These are phyloP conservation scores for Madoqua kirkii DNA, from an alignment of 2,113 vertebrate genomes.

Conservation along the genomic window DNA sequence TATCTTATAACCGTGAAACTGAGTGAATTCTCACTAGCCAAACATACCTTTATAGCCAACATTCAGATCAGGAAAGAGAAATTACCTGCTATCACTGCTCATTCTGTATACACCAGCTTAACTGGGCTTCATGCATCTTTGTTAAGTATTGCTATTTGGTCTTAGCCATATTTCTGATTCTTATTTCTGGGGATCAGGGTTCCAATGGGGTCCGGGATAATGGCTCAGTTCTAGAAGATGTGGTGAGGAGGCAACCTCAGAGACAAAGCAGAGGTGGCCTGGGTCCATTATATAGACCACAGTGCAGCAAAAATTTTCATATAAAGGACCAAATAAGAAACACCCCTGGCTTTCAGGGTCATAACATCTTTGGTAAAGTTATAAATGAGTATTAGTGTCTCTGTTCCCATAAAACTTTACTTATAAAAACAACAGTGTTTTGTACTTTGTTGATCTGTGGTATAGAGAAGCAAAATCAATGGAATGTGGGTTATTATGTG, in stretches of 20 bases:
- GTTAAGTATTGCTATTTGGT: neutral
- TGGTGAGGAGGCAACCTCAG: neutral
- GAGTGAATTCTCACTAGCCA: neutral
- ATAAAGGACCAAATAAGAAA: neutral
- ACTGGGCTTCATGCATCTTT: neutral
- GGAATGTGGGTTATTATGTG: neutral
- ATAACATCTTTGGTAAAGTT: neutral
- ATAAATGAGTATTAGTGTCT: neutral
- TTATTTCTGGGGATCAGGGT: neutral
- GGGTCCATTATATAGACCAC: neutral
- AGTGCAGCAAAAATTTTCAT: neutral
- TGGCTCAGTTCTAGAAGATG: neutral
- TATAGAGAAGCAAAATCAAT: neutral
- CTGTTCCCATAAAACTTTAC: neutral
- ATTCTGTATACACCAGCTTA: neutral
- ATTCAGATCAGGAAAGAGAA: neutral
- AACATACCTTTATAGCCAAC: neutral
- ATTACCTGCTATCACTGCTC: neutral
- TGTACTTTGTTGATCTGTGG: neutral
- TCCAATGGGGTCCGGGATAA: neutral
- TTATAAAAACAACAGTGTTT: neutral
- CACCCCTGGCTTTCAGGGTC: neutral
- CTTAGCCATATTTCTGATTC: neutral
- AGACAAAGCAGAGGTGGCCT: neutral
- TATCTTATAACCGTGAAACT: neutral